Evolutionary conservation across 2,888 invertebrate genomes (phyloP), one percentile per base, ranked within the genome.

Genomic region (Liopterus haemorrhoidalis): DNA sequence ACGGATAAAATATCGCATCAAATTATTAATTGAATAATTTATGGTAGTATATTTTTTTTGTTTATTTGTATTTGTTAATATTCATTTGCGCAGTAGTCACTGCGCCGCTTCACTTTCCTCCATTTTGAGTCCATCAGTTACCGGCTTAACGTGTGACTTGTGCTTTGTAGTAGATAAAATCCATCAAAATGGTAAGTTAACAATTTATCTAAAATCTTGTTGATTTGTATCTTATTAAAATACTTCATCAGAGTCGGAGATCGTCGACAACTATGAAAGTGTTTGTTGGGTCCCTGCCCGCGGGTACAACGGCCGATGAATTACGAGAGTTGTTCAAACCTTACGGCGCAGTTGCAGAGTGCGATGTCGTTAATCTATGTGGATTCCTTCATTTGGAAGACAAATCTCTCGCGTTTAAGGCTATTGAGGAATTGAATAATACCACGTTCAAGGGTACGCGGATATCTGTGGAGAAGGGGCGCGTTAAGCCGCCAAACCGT

Each of bases 351-450:
- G 93, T 95, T 4, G 86, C 86, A 12, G 94, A 95, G 68, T 93
- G 93, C 68, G 94, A 94, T 65, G 88, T 95, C 46, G 85, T 94
- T 72, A 92, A 92, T 66, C 81, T 91, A 49, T 95, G 91, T 67
- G 94, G 92, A 6, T 95, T 95, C 70, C 87, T 95, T 37, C 92
- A 93, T 68, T 82, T 90, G 82, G 83, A 86, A 61, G 81, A 83
- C 14, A 79, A 81, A 58, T 84, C 87, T 39, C 82, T 90, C 67
- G 92, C 92, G 2, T 75, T 80, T 32, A 79, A 80, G 43, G 91
- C 92, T 0, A 88, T 90, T 55, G 76, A 81, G 51, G 85, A 81
- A 20, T 69, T 92, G 20, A 84, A 92, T 66, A 87, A 87, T 57
- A 74, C 81, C 1, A 79, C 81, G 36, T 89, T 92, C 65, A 88